Conservation (phyloP, 2,113 vertebrate genomes). For the Pterophyllum scalare region DNA sequence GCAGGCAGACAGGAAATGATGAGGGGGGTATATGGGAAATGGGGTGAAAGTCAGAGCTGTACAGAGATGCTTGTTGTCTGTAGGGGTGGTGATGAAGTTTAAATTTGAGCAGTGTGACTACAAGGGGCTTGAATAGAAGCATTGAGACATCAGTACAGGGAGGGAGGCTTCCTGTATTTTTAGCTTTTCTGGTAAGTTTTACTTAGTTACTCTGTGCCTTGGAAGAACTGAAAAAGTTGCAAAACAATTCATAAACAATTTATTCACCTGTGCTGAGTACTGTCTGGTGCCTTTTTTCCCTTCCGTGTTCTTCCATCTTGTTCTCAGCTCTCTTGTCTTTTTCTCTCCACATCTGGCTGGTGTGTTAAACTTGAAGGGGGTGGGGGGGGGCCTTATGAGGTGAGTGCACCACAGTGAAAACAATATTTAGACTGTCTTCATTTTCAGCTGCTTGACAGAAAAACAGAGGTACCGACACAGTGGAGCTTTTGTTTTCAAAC, state of each 20-base stretch:
- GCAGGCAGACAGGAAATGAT: constrained; percentile 44
- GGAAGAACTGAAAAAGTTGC: neutral
- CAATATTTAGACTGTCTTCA: constrained; percentile 68
- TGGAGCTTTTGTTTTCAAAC: constrained; percentile 41
- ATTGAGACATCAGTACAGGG: neutral
- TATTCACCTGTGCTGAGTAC: constrained; percentile 1
- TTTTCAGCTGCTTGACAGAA: constrained; percentile 20
- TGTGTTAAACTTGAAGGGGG: constrained; percentile 23
- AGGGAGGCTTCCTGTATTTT: constrained; percentile 31
- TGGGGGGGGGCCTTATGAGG: neutral
- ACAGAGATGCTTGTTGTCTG: constrained; percentile 80
- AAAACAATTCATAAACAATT: constrained; percentile 13
- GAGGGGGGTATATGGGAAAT: neutral
- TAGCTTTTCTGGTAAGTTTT: constrained; percentile 42
- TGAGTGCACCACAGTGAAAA: constrained; percentile 21
- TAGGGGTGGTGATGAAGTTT: constrained; percentile 28
- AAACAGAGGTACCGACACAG: constrained; percentile 31
- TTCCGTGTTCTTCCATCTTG: neutral
- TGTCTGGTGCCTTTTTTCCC: neutral
- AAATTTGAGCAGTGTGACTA: constrained; percentile 45
- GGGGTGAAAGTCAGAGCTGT: constrained; percentile 44
- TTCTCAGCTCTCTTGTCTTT: neutral
- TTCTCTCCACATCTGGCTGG: constrained; percentile 34
- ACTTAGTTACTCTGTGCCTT: neutral
- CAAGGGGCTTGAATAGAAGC: neutral